Evolutionary conservation across 2,888 invertebrate genomes (phyloP).

Genomic region (Callyntrura sp.): DNA sequence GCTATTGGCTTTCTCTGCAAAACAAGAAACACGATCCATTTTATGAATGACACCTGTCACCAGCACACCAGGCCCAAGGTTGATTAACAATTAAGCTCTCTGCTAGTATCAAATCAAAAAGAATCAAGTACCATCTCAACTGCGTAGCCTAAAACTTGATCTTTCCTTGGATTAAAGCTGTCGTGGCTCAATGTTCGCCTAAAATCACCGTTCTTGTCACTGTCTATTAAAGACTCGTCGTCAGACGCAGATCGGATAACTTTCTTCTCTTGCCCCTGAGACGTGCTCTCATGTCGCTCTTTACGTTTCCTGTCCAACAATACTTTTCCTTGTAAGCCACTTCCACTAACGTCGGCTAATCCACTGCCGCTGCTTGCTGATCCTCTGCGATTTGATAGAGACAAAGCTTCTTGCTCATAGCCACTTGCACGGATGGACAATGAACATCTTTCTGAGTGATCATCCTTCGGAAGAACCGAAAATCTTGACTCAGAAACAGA

Average conservation of each 20-base stretch:
- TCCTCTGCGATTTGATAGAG: slow-evolving; percentile 41
- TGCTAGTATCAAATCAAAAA: too few species aligned
- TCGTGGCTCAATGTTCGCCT: slow-evolving; percentile 79
- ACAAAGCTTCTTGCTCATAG: slow-evolving; percentile 59
- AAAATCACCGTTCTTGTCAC: slow-evolving; percentile 74
- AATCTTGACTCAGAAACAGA: slow-evolving; percentile 80
- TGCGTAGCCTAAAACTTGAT: slow-evolving; percentile 49
- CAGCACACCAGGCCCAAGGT: neutral
- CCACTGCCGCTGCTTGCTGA: slow-evolving; percentile 54
- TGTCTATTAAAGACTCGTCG: slow-evolving; percentile 77
- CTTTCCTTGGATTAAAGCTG: slow-evolving; percentile 68
- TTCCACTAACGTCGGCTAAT: slow-evolving; percentile 63
- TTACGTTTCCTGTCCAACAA: slow-evolving; percentile 87
- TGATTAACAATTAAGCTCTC: neutral
- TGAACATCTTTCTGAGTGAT: slow-evolving; percentile 46
- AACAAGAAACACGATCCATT: neutral
- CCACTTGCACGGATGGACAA: slow-evolving; percentile 11
- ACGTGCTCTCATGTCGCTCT: slow-evolving; percentile 88
- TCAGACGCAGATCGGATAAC: slow-evolving; percentile 84
- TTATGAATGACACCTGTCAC: too few species aligned
- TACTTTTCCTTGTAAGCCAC: slow-evolving; percentile 66
- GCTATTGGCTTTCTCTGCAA: slow-evolving; percentile 55
- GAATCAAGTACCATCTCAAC: slow-evolving; percentile 59
- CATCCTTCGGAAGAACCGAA: slow-evolving; percentile 75
- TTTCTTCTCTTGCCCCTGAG: slow-evolving; percentile 88